Evolutionary conservation across 2,797 vertebrate species (phyloP).

Genomic region (Sebastes glaucus): DNA sequence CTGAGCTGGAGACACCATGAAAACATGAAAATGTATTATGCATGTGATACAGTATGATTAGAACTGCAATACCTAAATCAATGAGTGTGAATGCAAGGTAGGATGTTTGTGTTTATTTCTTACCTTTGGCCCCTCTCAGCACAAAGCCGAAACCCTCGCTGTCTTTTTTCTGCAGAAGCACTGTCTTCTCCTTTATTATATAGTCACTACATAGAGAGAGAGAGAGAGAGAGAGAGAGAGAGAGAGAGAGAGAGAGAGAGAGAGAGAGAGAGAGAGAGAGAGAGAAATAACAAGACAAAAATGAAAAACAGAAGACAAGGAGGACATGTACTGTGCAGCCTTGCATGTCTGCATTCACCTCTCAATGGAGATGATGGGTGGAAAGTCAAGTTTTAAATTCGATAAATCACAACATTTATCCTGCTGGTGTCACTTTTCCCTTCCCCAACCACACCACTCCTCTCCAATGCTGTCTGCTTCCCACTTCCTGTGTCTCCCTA

Average conservation of each 20-base stretch:
- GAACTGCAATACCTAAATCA: not conserved
- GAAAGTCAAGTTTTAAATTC: constrained; percentile 9
- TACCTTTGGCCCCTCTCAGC: constrained; percentile 94
- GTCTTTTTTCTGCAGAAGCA: constrained; percentile 95
- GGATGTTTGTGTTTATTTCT: constrained; percentile 36
- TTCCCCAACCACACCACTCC: not conserved
- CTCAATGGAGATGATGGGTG: not conserved
- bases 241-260: not conserved
- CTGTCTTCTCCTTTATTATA: constrained; percentile 96
- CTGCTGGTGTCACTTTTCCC: not conserved
- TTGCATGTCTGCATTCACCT: not conserved
- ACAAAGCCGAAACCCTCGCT: constrained; percentile 97
- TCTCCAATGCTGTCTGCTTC: not conserved
- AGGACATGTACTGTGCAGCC: not conserved
- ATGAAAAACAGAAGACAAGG: not conserved
- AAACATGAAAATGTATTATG: not conserved
- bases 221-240: not conserved
- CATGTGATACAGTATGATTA: not conserved
- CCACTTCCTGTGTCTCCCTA: constrained; percentile 1
- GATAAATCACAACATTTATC: constrained; percentile 9
- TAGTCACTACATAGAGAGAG: constrained; percentile 84
- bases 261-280: not conserved
- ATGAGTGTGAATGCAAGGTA: not conserved
- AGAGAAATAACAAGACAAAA: not conserved
- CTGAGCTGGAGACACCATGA: constrained; percentile 85